Base-by-base conservation (phyloP, 2,888 invertebrate genomes). In the Macrosoma leucophasiata region DNA sequence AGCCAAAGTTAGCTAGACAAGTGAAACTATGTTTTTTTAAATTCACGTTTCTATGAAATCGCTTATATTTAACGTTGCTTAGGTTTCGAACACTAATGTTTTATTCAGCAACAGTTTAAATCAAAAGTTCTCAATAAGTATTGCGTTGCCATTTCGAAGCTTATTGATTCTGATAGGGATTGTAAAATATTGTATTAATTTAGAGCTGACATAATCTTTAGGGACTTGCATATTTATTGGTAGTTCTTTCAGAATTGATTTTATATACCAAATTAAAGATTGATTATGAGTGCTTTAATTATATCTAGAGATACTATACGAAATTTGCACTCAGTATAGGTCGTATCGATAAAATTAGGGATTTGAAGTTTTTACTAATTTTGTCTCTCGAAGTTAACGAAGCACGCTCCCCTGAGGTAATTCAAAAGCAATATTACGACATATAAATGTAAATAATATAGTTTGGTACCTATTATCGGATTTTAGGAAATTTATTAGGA, bases 361-460 rank as follows among this genome's bases (percentile, higher is more conserved):
- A 78, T 79, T 78, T 74, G 77, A 81, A 63, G 71, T 74, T 74
- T 76, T 67, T 72, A 76, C 65, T 76, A 65, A 78, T 71, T 77
- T 70, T 63, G 73, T 62, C 67, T 74, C 59, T 69, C 62, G 55
- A 73, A 67, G 62, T 71, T 64, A 55, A 73, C 55, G 68, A 72
- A 62, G 78, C 81, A 81, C 81, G 76, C 78, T 77, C 82, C 82
- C 81, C 81, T 65, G 73, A 75, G 66, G 73, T 77, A 79, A 82
- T 68, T 76, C 70, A 76, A 81, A 84, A 84, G 84, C 84, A 84
- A 84, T 84, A 84, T 69, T 79, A 81, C 70, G 82, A 82, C 78
- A 82, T 81, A 82, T 81, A 84, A 76, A 70, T 79, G 78, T 82
- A 81, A 73, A 82, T 82, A 82, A 81, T 79, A 82, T 82, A 84